Conservation (phyloP, 2,888 invertebrate genomes). For the Nymphalis urticae region DNA sequence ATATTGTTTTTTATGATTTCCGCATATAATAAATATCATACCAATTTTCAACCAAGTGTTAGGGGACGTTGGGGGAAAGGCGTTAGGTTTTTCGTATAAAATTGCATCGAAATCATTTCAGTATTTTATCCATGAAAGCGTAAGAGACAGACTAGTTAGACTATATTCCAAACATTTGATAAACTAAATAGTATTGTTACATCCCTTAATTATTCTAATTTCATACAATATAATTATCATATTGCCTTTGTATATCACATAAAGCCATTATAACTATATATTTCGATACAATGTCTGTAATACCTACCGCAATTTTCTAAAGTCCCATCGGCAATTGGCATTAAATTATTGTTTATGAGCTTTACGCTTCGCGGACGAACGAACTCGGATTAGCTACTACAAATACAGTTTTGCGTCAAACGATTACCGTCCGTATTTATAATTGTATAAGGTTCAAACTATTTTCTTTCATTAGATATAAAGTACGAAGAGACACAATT, state of each 20-base stretch:
- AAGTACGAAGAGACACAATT: conserved; percentile 9
- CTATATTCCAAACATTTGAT: too few relatives aligned
- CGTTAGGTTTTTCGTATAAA: too few relatives aligned
- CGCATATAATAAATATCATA: too few relatives aligned
- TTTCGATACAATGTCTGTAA: conserved; percentile 5
- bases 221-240: too few relatives aligned
- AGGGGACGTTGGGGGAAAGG: too few relatives aligned
- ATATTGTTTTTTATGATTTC: too few relatives aligned
- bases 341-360: conserved; percentile 45
- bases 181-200: too few relatives aligned
- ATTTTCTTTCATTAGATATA: background rate
- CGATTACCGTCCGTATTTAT: background rate
- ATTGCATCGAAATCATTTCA: too few relatives aligned
- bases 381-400: conserved; percentile 31
- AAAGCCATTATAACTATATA: background rate
- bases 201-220: too few relatives aligned
- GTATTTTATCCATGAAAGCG: too few relatives aligned
- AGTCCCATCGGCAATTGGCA: conserved; percentile 40
- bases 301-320: conserved; percentile 32
- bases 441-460: background rate
- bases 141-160: too few relatives aligned
- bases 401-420: background rate
- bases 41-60: too few relatives aligned
- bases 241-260: background rate
- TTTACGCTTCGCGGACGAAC: conserved; percentile 38